Conservation (phyloP, 2,113 vertebrate genomes). For the Takifugu flavidus region DNA sequence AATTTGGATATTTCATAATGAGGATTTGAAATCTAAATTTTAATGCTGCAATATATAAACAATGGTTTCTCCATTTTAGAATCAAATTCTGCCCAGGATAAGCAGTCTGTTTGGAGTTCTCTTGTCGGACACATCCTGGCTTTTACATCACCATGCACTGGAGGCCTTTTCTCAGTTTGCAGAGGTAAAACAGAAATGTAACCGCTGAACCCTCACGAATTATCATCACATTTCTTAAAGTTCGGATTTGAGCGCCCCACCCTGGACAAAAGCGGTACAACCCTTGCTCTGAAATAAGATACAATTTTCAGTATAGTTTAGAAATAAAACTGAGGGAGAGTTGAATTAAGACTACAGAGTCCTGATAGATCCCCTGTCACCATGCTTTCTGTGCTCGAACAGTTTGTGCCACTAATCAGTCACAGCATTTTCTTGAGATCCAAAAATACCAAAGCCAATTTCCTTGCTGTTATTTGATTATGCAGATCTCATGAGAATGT, state of each 20-base stretch:
- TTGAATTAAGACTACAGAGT: too few species aligned
- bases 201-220: not conserved
- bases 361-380: not conserved
- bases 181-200: constrained; percentile 73
- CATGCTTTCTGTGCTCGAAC: not conserved
- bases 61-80: constrained; percentile 61
- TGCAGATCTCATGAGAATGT: not conserved
- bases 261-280: too few species aligned
- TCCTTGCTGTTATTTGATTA: too few species aligned
- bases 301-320: too few species aligned
- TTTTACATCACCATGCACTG: constrained; percentile 83
- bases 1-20: too few species aligned
- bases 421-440: too few species aligned
- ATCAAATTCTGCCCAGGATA: constrained; percentile 78
- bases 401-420: too few species aligned
- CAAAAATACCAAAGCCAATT: too few species aligned
- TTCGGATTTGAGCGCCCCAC: too few species aligned
- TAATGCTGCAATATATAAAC: not conserved
- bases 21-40: not conserved
- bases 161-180: constrained; percentile 91
- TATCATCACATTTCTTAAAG: not conserved
- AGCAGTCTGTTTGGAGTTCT: constrained; percentile 79
- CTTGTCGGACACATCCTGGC: constrained; percentile 79
- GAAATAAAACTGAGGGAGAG: too few species aligned
- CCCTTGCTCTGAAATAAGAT: too few species aligned